Percentiles rank a stretch among this genome's conserved stretches.
These are phyloP conservation scores for Macquaria australasica DNA, from an alignment of 2,113 vertebrate genomes.

Conservation along the genomic window DNA sequence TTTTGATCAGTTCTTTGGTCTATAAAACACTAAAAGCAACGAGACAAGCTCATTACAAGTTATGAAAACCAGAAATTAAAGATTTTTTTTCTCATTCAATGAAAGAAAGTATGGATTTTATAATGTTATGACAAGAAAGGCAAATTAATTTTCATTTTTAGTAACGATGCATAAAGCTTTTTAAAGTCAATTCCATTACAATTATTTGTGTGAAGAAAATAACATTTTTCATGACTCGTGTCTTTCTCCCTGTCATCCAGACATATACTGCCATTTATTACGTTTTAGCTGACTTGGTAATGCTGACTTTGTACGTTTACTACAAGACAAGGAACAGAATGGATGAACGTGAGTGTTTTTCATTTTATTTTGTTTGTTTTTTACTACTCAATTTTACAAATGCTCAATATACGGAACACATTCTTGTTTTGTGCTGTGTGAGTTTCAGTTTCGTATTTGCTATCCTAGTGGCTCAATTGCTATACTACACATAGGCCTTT, in stretches of 20 bases:
- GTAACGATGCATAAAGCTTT: neutral
- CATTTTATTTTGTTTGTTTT: neutral
- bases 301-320: slow-evolving; percentile 90
- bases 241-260: slow-evolving; percentile 74
- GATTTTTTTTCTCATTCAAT: neutral
- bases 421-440: neutral
- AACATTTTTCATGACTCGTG: neutral
- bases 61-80: neutral
- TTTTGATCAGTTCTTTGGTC: neutral
- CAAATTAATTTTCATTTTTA: neutral
- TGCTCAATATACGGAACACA: neutral
- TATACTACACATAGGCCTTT: neutral
- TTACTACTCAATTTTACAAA: neutral
- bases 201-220: slow-evolving; percentile 1
- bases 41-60: neutral
- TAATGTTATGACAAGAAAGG: neutral
- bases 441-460: neutral
- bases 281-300: slow-evolving; percentile 90
- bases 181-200: neutral
- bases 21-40: neutral
- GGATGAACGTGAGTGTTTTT: slow-evolving; percentile 54
- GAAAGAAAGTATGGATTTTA: neutral
- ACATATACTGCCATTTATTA: slow-evolving; percentile 95
- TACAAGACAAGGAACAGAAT: slow-evolving; percentile 87
- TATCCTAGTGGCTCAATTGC: neutral